These are phyloP conservation scores for Corythornis madagascariensis DNA, from an alignment of 2,113 vertebrate genomes.

Conservation along the genomic window DNA sequence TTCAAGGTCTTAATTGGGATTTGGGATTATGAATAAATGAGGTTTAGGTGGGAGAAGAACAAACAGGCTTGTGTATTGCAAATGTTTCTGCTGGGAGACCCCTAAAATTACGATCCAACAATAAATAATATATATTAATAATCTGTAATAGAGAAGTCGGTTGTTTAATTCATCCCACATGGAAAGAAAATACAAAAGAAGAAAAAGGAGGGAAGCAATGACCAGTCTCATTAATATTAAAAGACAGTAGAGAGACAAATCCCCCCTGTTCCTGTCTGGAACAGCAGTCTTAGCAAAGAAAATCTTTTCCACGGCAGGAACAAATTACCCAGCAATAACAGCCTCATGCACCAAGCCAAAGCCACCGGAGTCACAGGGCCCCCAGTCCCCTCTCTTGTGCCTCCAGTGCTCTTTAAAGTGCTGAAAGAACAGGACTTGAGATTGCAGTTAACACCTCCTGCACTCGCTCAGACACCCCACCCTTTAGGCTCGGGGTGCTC, in stretches of 20 bases:
- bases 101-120: background rate
- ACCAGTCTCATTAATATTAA: background rate
- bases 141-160: background rate
- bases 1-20: background rate
- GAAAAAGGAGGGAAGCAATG: background rate
- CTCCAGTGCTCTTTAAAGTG: background rate
- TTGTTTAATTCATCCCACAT: constrained; percentile 24
- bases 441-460: background rate
- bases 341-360: background rate
- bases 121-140: background rate
- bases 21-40: constrained; percentile 5
- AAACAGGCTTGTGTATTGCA: background rate
- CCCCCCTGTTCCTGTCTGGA: background rate
- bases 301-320: background rate
- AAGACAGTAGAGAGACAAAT: constrained; percentile 7
- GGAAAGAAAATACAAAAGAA: constrained; percentile 13
- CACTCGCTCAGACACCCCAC: background rate
- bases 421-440: background rate
- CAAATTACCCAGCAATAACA: background rate
- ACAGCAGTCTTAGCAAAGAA: background rate
- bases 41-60: background rate
- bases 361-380: background rate
- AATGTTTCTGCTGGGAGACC: background rate
- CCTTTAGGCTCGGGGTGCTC: background rate
- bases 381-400: background rate